These are phyloP conservation scores for Thalassophryne amazonica DNA, from an alignment of 2,797 vertebrate genomes.

Conservation along the genomic window DNA sequence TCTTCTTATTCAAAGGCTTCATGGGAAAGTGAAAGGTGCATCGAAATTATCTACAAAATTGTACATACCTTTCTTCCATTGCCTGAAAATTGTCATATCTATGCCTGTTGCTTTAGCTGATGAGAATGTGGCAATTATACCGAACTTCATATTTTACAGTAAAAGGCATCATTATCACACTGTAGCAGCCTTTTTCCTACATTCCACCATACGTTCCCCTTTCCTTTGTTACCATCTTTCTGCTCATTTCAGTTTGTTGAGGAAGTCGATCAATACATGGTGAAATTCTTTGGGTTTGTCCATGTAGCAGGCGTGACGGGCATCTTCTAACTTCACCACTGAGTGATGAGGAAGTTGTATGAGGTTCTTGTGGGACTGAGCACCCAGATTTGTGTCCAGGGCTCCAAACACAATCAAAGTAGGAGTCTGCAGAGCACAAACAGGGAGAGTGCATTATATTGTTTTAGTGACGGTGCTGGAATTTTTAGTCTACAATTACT, in stretches of 20 bases:
- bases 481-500: too few species aligned
- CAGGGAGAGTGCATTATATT: too few species aligned
- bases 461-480: too few species aligned
- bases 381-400: slow-evolving; percentile 82
- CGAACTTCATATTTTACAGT: neutral
- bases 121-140: slow-evolving; percentile 1
- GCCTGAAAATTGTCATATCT: slow-evolving; percentile 3
- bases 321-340: slow-evolving; percentile 76
- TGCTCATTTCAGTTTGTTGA: slow-evolving; percentile 74
- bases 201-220: neutral
- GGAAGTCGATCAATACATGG: slow-evolving; percentile 84
- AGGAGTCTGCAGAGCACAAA: slow-evolving; percentile 59
- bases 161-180: neutral
- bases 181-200: neutral
- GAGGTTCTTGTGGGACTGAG: slow-evolving; percentile 89
- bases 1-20: too few species aligned
- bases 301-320: slow-evolving; percentile 93
- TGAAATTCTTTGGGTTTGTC: slow-evolving; percentile 91
- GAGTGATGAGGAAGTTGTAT: slow-evolving; percentile 84
- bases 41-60: neutral
- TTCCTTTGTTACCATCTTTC: neutral
- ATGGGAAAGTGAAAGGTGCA: too few species aligned
- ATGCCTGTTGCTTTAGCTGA: neutral
- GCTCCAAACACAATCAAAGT: slow-evolving; percentile 89
- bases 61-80: slow-evolving; percentile 12